A percentile compares a stretch with the other conserved stretches of the same genome.
Evolutionary conservation across 1,140 invertebrate species (phyloP).

Genomic region (Homalodisca vitripennis): DNA sequence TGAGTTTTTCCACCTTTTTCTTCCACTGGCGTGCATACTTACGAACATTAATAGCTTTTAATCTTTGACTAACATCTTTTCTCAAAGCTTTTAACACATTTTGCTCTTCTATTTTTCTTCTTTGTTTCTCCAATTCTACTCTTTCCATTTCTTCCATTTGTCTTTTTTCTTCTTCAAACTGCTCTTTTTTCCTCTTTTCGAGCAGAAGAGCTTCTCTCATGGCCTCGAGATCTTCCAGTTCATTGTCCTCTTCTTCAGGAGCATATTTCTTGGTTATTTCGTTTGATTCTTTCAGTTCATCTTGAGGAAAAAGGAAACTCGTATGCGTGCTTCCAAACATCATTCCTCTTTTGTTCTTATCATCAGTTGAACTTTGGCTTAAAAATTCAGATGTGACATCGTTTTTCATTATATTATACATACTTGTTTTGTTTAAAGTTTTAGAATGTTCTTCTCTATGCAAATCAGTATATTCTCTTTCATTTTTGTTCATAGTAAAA

Average conservation of each 20-base stretch:
- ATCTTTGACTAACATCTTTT: constrained; percentile 35
- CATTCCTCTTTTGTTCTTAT: not conserved
- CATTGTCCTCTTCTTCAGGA: too few species aligned
- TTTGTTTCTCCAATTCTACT: not conserved
- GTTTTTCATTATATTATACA: too few species aligned
- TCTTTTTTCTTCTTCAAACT: constrained; percentile 44
- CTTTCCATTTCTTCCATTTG: constrained; percentile 38
- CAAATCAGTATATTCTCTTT: too few species aligned
- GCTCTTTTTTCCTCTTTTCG: constrained; percentile 48
- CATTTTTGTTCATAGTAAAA: too few species aligned
- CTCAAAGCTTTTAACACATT: constrained; percentile 31
- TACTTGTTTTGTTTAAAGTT: too few species aligned
- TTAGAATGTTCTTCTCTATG: too few species aligned
- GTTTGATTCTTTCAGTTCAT: too few species aligned
- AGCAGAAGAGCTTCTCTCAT: too few species aligned
- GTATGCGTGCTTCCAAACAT: too few species aligned
- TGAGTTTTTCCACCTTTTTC: constrained; percentile 34
- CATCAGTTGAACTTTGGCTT: not conserved
- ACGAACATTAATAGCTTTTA: constrained; percentile 32
- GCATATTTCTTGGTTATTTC: too few species aligned
- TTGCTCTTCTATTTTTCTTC: constrained; percentile 9
- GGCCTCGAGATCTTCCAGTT: too few species aligned
- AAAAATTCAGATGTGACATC: not conserved
- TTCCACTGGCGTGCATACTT: constrained; percentile 36
- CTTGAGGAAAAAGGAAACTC: too few species aligned